These are phyloP conservation scores for Muscina levida DNA, from an alignment of 2,888 invertebrate genomes.

Conservation along the genomic window DNA sequence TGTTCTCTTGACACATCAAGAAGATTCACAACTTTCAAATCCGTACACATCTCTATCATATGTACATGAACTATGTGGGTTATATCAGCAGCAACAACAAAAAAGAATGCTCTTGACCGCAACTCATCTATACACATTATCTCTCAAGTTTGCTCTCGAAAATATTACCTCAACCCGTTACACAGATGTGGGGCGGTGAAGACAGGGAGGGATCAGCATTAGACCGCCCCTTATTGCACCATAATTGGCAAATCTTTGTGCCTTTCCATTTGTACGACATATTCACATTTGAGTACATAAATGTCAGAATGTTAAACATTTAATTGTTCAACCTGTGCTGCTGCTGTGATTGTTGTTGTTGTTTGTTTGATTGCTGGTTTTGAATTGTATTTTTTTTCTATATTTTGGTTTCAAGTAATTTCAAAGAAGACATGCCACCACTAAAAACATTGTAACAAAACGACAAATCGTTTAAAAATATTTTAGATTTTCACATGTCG, in stretches of 20 bases:
- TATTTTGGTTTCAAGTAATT: neutral
- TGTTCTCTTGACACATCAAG: no score
- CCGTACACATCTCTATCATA: no score
- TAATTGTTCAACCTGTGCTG: constrained; percentile 32
- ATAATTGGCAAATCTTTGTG: neutral
- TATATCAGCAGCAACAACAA: constrained; percentile 9
- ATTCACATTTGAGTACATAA: neutral
- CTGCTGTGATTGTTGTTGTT: constrained; percentile 1
- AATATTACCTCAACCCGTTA: neutral
- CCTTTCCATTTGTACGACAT: neutral
- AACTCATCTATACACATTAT: neutral
- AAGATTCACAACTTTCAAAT: no score
- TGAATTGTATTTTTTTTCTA: neutral
- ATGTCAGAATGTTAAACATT: constrained; percentile 31
- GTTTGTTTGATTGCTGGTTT: neutral
- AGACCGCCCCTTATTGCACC: no score
- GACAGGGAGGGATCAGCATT: neutral
- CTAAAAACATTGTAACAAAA: constrained; percentile 40
- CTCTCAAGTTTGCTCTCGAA: neutral
- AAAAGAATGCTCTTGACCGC: constrained; percentile 20
- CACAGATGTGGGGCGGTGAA: neutral
- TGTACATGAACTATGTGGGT: no score
- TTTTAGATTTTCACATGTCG: constrained; percentile 53
- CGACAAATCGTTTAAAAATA: constrained; percentile 50
- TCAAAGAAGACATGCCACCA: neutral